Evolutionary conservation across 2,888 invertebrate species (phyloP).

Genomic region (Macrosiphum euphorbiae): DNA sequence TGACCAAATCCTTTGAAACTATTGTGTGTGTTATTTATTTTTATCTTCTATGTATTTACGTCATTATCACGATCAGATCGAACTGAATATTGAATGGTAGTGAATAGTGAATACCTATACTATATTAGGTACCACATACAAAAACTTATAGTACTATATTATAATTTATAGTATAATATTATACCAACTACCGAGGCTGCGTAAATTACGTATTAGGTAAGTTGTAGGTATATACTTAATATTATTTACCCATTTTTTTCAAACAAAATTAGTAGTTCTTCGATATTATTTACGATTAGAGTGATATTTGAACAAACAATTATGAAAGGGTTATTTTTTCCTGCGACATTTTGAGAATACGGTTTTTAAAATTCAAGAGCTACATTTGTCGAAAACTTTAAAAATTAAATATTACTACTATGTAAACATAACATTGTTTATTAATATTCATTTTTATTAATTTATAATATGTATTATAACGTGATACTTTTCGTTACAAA

Average conservation of each 20-base stretch:
- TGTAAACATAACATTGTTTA: background rate
- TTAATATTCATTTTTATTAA: background rate
- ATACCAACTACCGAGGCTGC: background rate
- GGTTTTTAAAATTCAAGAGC: background rate
- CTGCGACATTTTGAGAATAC: background rate
- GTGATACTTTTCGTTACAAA: background rate
- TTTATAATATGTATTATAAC: background rate
- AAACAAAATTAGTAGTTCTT: background rate
- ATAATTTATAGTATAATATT: too few relatives aligned
- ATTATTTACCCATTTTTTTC: background rate
- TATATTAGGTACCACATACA: background rate
- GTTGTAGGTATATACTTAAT: background rate
- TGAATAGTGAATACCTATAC: background rate
- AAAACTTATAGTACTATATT: background rate
- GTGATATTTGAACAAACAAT: background rate
- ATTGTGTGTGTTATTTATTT: background rate
- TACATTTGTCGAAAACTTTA: background rate
- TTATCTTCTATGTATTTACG: background rate
- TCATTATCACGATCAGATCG: background rate
- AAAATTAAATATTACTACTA: background rate
- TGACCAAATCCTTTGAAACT: background rate
- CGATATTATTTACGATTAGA: background rate
- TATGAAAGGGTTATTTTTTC: background rate
- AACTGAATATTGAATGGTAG: background rate
- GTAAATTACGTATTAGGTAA: background rate